Evolutionary conservation across 2,888 invertebrate genomes (phyloP), one percentile per base, ranked within the genome.

Genomic region (Melinopterus prodromus): DNA sequence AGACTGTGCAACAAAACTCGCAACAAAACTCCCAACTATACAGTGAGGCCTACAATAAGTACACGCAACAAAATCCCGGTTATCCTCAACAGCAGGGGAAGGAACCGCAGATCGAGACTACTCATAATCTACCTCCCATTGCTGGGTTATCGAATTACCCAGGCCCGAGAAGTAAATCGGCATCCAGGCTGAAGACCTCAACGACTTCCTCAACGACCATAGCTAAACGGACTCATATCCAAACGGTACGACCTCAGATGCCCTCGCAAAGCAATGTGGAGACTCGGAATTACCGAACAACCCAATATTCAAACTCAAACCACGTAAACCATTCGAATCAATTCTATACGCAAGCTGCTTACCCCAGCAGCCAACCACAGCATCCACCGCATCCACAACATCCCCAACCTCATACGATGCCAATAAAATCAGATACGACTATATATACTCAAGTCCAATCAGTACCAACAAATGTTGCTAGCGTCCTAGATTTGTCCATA

Each of bases 401-500:
- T 53, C 80, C 82, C 38, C 81, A 82, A 38, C 82, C 81, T 77
- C 83, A 71, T 76, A 80, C 78, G 3, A 53, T 53, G 5, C 53
- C 53, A 9, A 12, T 53, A 53, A 53, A 53, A 53, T 1, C 53
- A 9, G 53, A 53, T 53, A 53, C 53, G 5, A 12, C 12, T 53
- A 12, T 53, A 12, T 53, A 53, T 53, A n/a, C n/a, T n/a, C n/a
- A n/a, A n/a, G n/a, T n/a, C n/a, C 53, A 80, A 79, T 80, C 77
- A 82, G 78, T 81, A n/a, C n/a, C n/a, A n/a, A n/a, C n/a, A n/a
- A 70, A 69, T 6, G 79, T 81, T 16, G 81, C 79, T 71, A 81
- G 79, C 76, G 81, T 81, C 9, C 36, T 97, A 81, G 97, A 97
- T 90, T 91, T 97, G 78, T 97, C 97, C 0, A 96, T 97, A 74